Percentiles rank a stretch among this genome's conserved stretches.
phyloP scores from a whole-genome alignment of 2,113 vertebrate species.

The Leptosomus discolor region DNA sequence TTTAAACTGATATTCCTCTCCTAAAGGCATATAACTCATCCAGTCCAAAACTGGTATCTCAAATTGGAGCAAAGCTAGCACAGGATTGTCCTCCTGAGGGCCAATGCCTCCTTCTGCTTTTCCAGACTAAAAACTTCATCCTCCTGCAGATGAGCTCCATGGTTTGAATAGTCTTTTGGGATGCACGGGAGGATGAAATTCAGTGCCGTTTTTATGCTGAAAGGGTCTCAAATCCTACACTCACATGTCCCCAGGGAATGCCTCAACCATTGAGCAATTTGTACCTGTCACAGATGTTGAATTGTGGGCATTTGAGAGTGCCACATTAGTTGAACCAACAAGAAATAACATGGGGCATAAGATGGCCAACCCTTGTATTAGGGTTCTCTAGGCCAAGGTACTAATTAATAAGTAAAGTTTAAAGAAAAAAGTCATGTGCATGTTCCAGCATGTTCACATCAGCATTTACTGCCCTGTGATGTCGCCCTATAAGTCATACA shows the following conservation, averaged over 20 bases:
- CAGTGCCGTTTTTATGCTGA: not conserved
- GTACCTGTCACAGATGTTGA: not conserved
- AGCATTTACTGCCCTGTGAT: not conserved
- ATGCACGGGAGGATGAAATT: not conserved
- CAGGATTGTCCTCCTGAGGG: not conserved
- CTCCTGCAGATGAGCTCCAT: not conserved
- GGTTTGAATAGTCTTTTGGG: not conserved
- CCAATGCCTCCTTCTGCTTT: not conserved
- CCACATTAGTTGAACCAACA: not conserved
- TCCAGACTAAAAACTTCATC: not conserved
- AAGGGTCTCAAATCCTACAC: not conserved
- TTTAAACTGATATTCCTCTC: not conserved
- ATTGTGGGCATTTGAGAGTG: not conserved
- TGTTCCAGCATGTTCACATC: not conserved
- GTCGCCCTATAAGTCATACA: fast-evolving
- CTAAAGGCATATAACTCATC: not conserved
- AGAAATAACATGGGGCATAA: not conserved
- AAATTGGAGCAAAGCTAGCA: not conserved
- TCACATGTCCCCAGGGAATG: not conserved
- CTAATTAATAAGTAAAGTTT: not conserved
- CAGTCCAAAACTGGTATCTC: not conserved
- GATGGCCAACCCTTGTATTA: not conserved
- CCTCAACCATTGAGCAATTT: not conserved
- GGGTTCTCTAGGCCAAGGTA: not conserved
- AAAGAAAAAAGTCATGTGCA: not conserved